Evolutionary conservation across 2,888 invertebrate genomes (phyloP).

Genomic region (Nephrotoma appendiculata): DNA sequence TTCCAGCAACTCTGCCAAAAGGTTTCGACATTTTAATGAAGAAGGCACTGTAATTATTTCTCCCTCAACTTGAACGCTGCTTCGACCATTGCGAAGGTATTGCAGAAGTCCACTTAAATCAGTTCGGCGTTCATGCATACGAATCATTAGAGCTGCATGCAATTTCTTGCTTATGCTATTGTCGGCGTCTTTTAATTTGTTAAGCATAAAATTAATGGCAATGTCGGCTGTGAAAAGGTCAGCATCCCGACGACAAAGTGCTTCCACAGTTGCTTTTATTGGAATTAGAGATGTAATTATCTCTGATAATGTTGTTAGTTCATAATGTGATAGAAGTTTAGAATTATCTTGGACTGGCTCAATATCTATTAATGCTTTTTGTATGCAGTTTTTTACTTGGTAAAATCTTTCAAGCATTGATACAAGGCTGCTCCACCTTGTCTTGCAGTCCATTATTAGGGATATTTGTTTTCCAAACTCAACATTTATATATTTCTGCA

Average conservation of each 20-base stretch:
- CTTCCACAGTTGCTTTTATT: background rate
- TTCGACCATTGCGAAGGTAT: background rate
- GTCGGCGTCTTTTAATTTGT: background rate
- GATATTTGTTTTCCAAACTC: too few relatives aligned
- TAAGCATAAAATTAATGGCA: background rate
- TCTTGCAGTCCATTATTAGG: too few relatives aligned
- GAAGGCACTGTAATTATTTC: background rate
- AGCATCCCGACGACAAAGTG: background rate
- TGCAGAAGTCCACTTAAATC: background rate
- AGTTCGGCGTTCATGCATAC: background rate
- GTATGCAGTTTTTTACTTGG: too few relatives aligned
- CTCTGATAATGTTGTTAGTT: too few relatives aligned
- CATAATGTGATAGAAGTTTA: too few relatives aligned
- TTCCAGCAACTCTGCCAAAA: constrained; percentile 1
- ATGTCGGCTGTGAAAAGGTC: background rate
- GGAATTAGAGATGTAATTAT: background rate
- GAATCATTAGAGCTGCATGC: background rate
- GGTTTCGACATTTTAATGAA: background rate
- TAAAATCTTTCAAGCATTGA: too few relatives aligned
- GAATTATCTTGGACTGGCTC: too few relatives aligned
- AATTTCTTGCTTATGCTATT: background rate
- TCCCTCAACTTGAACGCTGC: background rate
- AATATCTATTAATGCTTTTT: too few relatives aligned
- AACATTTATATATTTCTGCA: too few relatives aligned
- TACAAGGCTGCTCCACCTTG: too few relatives aligned